Evolutionary conservation across 2,888 invertebrate genomes (phyloP), one percentile per base, ranked within the genome.

Genomic region (Patella caerulea): DNA sequence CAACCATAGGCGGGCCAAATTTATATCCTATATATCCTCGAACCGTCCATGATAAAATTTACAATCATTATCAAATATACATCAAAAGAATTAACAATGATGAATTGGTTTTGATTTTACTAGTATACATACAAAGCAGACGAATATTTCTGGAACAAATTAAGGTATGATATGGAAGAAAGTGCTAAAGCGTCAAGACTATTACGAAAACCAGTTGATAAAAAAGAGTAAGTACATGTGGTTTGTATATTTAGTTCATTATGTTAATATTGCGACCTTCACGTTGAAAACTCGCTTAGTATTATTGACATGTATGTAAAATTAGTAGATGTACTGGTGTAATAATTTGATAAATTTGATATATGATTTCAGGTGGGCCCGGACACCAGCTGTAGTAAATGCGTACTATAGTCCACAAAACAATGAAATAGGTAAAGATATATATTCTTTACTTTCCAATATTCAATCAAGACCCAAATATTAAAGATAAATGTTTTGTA

Each of bases 401-500:
- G 93, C 93, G 4, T 93, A 92, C 84, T 93, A 93, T 86, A 92
- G 92, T 76, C 91, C 92, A 11, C 91, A 92, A 79, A 91, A 91
- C 52, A 93, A 93, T 81, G 92, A 91, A 29, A 93, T 93, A 24
- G 96, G 96, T 96, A 92, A 92, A n/a, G 92, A 78, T 53, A 12
- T 71, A 65, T 29, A 73, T 17, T 9, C 56, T 74, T 52, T 72
- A 5, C 52, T n/a, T 19, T 14, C 69, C 69, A 17, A 72, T 3
- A 72, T 17, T 29, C n/a, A 72, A 34, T 52, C 53, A 34, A 12
- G 71, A 34, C 34, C 34, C 34, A 34, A 34, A 34, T 34, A 34
- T 34, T 34, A 34, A 34, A 34, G 4, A 34, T 34, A 34, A 34
- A 3, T 34, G 34, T 3, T 34, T 34, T 34, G 34, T 34, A 34